Percentiles rank a stretch among this genome's conserved stretches.
Conservation (phyloP, 1,140 invertebrate genomes). For the Anastrepha obliqua region DNA sequence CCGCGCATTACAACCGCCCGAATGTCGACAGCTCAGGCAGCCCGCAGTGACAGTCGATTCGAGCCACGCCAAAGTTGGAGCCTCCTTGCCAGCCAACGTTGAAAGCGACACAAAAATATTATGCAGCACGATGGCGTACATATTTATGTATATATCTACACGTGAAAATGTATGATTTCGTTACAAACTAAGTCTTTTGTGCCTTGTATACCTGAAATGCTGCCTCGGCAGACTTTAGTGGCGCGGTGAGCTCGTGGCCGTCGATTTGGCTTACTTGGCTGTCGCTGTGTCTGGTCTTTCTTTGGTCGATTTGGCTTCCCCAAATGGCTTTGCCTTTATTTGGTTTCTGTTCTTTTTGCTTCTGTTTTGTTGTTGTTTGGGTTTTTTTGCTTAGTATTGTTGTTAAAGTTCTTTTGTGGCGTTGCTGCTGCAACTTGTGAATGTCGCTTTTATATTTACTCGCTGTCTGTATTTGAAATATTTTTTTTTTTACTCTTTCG, state of each 20-base stretch:
- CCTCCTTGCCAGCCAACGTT: background rate
- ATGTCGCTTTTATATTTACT: background rate
- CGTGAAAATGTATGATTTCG: background rate
- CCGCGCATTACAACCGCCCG: conserved; percentile 20
- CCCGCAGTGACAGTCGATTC: conserved; percentile 16
- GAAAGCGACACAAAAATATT: background rate
- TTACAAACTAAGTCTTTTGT: background rate
- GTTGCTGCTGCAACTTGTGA: background rate
- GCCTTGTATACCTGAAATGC: background rate
- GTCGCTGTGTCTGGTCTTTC: background rate
- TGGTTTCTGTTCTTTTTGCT: background rate
- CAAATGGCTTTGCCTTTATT: background rate
- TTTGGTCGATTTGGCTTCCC: conserved; percentile 3
- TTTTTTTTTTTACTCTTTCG: background rate
- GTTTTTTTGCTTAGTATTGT: background rate
- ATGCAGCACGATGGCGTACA: background rate
- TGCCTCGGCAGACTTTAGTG: background rate
- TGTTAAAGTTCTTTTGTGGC: background rate
- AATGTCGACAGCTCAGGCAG: background rate
- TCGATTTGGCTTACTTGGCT: conserved; percentile 3
- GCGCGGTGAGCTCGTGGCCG: conserved; percentile 13
- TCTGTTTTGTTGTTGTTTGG: no score
- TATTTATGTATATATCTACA: background rate
- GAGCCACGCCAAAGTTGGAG: conserved; percentile 45
- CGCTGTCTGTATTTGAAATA: background rate